phyloP scores from a whole-genome alignment of 2,888 invertebrate species.

The Drosophila sordidapex region DNA sequence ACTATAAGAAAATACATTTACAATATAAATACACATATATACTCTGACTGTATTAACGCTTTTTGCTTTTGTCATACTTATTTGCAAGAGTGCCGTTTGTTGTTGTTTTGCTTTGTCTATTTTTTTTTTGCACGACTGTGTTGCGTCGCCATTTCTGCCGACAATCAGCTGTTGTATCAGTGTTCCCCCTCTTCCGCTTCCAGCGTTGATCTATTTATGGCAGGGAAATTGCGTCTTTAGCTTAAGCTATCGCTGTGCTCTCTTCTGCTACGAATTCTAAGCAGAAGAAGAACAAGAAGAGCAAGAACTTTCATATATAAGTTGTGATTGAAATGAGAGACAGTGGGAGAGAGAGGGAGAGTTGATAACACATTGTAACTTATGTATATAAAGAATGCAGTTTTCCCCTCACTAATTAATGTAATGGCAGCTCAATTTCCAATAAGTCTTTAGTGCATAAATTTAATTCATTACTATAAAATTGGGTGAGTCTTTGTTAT shows the following conservation, averaged over 20 bases:
- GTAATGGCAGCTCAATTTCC: conserved; percentile 4
- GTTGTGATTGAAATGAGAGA: background rate
- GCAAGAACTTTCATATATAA: background rate
- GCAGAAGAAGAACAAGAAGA: background rate
- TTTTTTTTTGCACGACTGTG: conserved; percentile 25
- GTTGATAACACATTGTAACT: background rate
- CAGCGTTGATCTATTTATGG: conserved; percentile 3
- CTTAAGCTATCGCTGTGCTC: background rate
- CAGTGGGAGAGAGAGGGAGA: background rate
- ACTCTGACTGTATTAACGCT: conserved; percentile 13
- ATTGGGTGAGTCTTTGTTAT: conserved; percentile 30
- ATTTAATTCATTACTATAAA: conserved; percentile 24
- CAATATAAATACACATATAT: conserved; percentile 3
- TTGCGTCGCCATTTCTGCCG: conserved; percentile 54
- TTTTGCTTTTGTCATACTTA: conserved; percentile 43
- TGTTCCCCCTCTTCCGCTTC: background rate
- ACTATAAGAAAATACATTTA: conserved; percentile 31
- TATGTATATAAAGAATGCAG: background rate
- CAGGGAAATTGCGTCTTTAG: conserved; percentile 37
- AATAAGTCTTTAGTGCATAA: conserved; percentile 8
- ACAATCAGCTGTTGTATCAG: conserved; percentile 68
- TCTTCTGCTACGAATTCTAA: conserved; percentile 1
- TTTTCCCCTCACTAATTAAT: conserved; percentile 1
- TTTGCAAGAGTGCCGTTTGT: conserved; percentile 26
- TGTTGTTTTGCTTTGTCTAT: conserved; percentile 40